Evolutionary conservation across 2,888 invertebrate genomes (phyloP).

Genomic region (Ferrisia virgata): DNA sequence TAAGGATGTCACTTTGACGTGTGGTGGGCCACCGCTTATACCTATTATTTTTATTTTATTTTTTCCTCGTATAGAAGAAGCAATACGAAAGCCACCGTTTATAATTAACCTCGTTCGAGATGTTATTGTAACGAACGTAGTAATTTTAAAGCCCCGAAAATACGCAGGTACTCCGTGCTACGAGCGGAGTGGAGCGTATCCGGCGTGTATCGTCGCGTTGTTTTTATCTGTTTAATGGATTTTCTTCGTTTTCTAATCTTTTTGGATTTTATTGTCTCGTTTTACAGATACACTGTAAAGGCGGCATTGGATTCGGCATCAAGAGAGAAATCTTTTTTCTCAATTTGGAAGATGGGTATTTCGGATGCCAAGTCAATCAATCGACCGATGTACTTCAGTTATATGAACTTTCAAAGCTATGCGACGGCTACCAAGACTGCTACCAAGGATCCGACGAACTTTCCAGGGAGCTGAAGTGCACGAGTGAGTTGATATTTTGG

Average conservation of each 20-base stretch:
- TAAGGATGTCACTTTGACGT: neutral
- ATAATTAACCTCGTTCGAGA: neutral
- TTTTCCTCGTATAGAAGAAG: neutral
- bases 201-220: neutral
- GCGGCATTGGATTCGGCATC: slow-evolving; percentile 68
- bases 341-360: slow-evolving; percentile 95
- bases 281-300: slow-evolving; percentile 49
- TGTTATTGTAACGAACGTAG: neutral
- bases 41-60: neutral
- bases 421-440: slow-evolving; percentile 86
- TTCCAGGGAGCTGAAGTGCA: slow-evolving; percentile 84
- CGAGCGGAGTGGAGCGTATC: neutral
- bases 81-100: slow-evolving; percentile 24
- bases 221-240: neutral
- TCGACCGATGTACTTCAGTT: slow-evolving; percentile 91
- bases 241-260: neutral
- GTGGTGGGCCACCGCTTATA: neutral
- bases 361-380: slow-evolving; percentile 96
- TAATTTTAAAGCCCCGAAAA: neutral
- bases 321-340: slow-evolving; percentile 93
- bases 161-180: no score
- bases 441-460: slow-evolving; percentile 90
- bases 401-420: slow-evolving; percentile 90
- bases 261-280: neutral
- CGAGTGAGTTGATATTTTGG: slow-evolving; percentile 64